Percentiles rank a stretch among this genome's conserved stretches.
Conservation (phyloP, 53 echinoderm and acorn worm genomes). For the Patiria pectinifera region DNA sequence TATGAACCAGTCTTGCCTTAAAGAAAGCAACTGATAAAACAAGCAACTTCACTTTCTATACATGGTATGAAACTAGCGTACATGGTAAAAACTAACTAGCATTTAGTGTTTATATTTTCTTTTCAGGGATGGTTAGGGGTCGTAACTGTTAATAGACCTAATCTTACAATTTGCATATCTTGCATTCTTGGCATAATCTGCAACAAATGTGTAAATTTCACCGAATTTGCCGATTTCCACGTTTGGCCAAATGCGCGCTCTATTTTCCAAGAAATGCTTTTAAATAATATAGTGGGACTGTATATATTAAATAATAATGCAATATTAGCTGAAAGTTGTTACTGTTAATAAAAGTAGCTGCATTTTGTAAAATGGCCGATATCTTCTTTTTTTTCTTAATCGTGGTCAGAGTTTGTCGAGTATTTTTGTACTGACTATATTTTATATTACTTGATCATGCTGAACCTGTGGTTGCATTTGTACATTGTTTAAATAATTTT, state of each 20-base stretch:
- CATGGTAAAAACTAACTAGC: too few relatives aligned
- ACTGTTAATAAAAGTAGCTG: background rate
- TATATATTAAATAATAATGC: background rate
- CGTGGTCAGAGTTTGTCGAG: background rate
- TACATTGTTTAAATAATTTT: background rate
- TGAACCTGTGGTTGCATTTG: background rate
- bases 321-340: background rate
- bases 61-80: too few relatives aligned
- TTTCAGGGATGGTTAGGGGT: background rate
- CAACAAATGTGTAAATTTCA: background rate
- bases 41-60: too few relatives aligned
- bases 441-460: background rate
- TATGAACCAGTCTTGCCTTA: too few relatives aligned
- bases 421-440: conserved; percentile 11
- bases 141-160: background rate
- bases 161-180: background rate
- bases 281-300: background rate
- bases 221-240: background rate
- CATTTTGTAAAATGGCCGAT: conserved; percentile 6
- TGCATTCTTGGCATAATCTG: background rate
- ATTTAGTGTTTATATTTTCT: background rate
- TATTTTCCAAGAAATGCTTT: background rate
- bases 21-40: too few relatives aligned
- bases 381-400: background rate
- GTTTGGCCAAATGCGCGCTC: background rate